Conservation (phyloP, 2,797 vertebrate species). For the Phoxinus dragarum region DNA sequence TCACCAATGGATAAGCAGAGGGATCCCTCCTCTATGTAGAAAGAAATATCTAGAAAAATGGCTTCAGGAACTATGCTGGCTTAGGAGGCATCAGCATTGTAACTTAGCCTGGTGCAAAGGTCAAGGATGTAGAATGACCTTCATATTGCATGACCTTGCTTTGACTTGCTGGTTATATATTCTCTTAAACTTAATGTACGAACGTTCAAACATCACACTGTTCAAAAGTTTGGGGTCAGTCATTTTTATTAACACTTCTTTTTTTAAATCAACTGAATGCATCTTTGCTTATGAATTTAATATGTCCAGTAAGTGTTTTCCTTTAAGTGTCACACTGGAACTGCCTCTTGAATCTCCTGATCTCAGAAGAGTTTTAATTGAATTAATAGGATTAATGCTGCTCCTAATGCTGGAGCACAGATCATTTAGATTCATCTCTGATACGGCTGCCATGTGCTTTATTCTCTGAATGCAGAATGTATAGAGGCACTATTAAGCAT, state of each 20-base stretch:
- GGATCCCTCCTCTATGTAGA: background rate
- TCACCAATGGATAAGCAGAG: background rate
- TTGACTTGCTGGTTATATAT: background rate
- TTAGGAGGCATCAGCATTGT: background rate
- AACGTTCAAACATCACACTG: background rate
- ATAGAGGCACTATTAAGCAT: background rate
- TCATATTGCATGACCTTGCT: background rate
- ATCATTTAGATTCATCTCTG: slow-evolving; percentile 5
- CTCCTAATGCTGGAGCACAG: background rate
- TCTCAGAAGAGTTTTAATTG: slow-evolving; percentile 28
- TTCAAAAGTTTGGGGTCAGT: background rate
- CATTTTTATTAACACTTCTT: background rate
- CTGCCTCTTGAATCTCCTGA: slow-evolving; percentile 12
- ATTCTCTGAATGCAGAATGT: slow-evolving; percentile 7
- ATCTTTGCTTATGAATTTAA: background rate
- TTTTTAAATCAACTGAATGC: background rate
- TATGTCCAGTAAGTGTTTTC: background rate
- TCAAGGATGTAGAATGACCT: background rate
- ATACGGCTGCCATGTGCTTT: background rate
- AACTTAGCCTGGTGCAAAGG: slow-evolving; percentile 12
- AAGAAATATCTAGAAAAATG: background rate
- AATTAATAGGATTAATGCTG: slow-evolving; percentile 14
- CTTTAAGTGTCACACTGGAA: slow-evolving; percentile 14
- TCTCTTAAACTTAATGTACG: background rate
- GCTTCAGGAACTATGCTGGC: background rate